Evolutionary conservation across 2,797 vertebrate genomes (phyloP).

Genomic region (Takifugu rubripes): DNA sequence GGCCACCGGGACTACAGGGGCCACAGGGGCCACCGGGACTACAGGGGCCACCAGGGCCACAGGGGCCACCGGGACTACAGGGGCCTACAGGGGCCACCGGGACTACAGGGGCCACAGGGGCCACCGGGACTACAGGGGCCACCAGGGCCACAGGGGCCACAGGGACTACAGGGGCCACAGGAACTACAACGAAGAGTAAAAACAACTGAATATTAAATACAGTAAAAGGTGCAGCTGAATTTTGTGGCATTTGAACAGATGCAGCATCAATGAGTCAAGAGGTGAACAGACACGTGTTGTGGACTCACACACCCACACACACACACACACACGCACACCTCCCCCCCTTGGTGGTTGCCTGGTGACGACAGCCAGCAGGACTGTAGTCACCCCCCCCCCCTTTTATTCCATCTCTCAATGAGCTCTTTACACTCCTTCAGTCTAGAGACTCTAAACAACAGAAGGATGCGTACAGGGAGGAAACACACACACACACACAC

Average conservation of each 20-base stretch:
- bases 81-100: too few species aligned
- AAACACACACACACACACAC: slow-evolving; percentile 22
- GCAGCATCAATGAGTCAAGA: slow-evolving; percentile 15
- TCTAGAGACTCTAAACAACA: slow-evolving; percentile 66
- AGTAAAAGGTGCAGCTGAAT: background rate
- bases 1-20: too few species aligned
- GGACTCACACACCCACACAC: slow-evolving; percentile 14
- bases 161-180: slow-evolving; percentile 8
- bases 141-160: slow-evolving; percentile 41
- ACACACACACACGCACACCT: slow-evolving; percentile 17
- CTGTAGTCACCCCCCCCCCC: slow-evolving; percentile 41
- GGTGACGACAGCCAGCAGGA: slow-evolving; percentile 66
- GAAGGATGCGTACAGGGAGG: slow-evolving; percentile 49
- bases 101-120: too few species aligned
- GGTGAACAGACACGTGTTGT: slow-evolving; percentile 30
- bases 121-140: background rate
- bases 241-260: background rate
- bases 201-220: slow-evolving; percentile 9
- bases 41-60: too few species aligned
- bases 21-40: too few species aligned
- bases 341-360: slow-evolving; percentile 70
- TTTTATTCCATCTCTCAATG: slow-evolving; percentile 73
- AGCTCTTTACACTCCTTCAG: slow-evolving; percentile 59
- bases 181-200: slow-evolving; percentile 5
- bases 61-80: too few species aligned